phyloP scores from a whole-genome alignment of 2,113 vertebrate genomes.

The Scortum barcoo region DNA sequence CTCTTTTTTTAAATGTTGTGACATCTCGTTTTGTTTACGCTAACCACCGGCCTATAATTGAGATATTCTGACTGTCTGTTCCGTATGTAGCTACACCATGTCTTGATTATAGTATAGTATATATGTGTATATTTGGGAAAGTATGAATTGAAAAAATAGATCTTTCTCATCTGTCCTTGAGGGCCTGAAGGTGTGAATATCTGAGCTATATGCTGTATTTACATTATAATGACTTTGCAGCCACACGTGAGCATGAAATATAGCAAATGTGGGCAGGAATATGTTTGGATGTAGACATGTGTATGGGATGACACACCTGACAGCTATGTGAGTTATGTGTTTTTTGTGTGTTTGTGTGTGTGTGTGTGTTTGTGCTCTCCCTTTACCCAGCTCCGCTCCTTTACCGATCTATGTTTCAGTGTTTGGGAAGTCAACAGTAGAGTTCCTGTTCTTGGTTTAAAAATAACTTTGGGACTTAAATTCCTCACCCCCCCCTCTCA shows the following conservation, averaged over 20 bases:
- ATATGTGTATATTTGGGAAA: not conserved
- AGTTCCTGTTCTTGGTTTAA: slow-evolving; percentile 83
- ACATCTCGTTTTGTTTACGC: not conserved
- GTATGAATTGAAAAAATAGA: slow-evolving; percentile 2
- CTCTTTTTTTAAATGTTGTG: slow-evolving; percentile 46
- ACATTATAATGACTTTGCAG: slow-evolving; percentile 9
- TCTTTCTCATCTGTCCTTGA: slow-evolving; percentile 17
- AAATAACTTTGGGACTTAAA: slow-evolving; percentile 81
- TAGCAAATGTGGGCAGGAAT: slow-evolving; percentile 1
- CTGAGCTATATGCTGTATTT: not conserved
- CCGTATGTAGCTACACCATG: slow-evolving; percentile 21
- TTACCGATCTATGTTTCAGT: slow-evolving; percentile 56
- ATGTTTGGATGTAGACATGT: slow-evolving; percentile 28
- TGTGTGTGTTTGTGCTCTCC: slow-evolving; percentile 27
- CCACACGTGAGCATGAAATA: slow-evolving; percentile 15
- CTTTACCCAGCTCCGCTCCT: slow-evolving; percentile 38
- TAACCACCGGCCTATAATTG: slow-evolving; percentile 50
- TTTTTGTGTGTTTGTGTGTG: slow-evolving; percentile 24
- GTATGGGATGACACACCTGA: slow-evolving; percentile 45
- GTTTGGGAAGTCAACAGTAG: slow-evolving; percentile 80
- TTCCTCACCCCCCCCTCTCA: slow-evolving; percentile 58
- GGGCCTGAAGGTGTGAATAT: slow-evolving; percentile 12
- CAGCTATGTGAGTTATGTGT: slow-evolving; percentile 31
- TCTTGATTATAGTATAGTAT: slow-evolving; percentile 55
- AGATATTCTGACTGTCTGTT: slow-evolving; percentile 14